Conservation (phyloP, 1,140 invertebrate genomes). For the Polyergus mexicanus region DNA sequence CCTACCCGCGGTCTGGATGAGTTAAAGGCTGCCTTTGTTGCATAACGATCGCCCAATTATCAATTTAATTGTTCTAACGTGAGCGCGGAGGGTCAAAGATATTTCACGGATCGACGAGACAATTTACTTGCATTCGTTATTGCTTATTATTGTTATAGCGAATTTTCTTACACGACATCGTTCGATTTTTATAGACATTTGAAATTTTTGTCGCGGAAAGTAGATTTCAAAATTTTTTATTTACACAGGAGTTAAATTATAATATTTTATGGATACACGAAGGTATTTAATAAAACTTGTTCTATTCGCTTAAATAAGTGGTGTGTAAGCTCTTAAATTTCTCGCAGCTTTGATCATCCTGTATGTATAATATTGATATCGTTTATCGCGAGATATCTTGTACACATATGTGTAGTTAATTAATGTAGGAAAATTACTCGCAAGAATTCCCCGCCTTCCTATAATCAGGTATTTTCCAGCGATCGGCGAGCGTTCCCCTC, state of each 20-base stretch:
- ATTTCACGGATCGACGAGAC: not conserved
- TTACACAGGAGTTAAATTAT: not conserved
- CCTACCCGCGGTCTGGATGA: constrained; percentile 22
- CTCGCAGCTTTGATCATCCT: not conserved
- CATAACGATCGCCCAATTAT: constrained; percentile 22
- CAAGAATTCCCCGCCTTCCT: not conserved
- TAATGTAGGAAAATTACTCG: constrained; percentile 39
- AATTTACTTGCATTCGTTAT: not conserved
- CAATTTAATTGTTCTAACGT: constrained; percentile 5
- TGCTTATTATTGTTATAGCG: not conserved
- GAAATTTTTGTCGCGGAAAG: not conserved
- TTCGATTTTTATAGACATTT: not conserved
- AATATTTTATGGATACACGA: not conserved
- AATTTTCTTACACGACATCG: not conserved
- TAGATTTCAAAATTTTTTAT: not conserved
- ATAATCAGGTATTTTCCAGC: constrained; percentile 33
- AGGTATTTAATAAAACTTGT: not conserved
- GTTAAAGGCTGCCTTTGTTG: constrained; percentile 17
- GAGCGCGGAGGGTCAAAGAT: constrained; percentile 4
- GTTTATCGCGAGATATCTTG: not conserved
- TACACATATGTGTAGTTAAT: constrained; percentile 16
- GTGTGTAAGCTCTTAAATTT: not conserved
- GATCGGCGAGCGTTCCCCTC: constrained; percentile 2
- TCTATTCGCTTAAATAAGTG: not conserved
- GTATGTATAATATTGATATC: not conserved